These are phyloP conservation scores for Callyntrura guangdongensis DNA, from an alignment of 2,888 invertebrate genomes.

Conservation along the genomic window DNA sequence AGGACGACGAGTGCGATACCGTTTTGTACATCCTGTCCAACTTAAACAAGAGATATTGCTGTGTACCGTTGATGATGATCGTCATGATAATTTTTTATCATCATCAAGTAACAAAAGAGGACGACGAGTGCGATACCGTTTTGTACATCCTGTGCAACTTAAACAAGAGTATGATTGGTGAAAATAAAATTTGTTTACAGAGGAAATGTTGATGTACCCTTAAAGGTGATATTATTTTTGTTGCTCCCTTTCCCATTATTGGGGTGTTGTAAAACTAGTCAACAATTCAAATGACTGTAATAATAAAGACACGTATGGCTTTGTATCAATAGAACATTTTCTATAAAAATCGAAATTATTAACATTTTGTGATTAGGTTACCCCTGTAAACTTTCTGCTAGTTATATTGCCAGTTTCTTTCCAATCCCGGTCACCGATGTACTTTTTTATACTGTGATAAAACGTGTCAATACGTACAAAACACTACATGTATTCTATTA, in stretches of 20 bases:
- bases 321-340: too few relatives aligned
- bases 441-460: too few relatives aligned
- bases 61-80: slow-evolving; percentile 42
- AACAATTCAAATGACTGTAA: not conserved
- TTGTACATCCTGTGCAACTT: not conserved
- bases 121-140: slow-evolving; percentile 50
- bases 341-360: not conserved
- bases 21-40: not conserved
- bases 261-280: not conserved
- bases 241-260: slow-evolving; percentile 32
- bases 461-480: too few relatives aligned
- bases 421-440: too few relatives aligned
- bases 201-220: not conserved
- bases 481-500: not conserved
- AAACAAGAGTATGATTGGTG: slow-evolving; percentile 31
- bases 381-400: not conserved
- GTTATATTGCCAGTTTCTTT: too few relatives aligned
- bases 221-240: slow-evolving; percentile 69
- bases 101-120: not conserved
- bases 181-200: slow-evolving; percentile 53
- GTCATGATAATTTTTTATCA: slow-evolving; percentile 16
- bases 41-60: slow-evolving; percentile 41
- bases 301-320: slow-evolving; percentile 6
- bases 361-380: not conserved
- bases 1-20: slow-evolving; percentile 46